Evolutionary conservation across 2,888 invertebrate genomes (phyloP).

Genomic region (Laothoe populi): DNA sequence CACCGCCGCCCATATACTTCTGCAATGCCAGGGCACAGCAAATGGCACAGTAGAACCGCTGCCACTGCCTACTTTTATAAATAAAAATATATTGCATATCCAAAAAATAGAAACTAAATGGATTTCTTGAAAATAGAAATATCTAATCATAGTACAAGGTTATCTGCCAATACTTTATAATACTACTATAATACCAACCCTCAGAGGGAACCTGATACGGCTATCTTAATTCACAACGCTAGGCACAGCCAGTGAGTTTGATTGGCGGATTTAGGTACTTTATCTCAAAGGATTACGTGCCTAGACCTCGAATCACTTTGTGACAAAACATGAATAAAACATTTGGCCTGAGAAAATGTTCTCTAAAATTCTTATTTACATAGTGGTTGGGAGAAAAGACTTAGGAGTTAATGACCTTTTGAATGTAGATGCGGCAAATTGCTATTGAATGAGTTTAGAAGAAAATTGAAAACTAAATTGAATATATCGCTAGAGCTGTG

Average conservation of each 20-base stretch:
- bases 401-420: conserved; percentile 15
- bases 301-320: conserved; percentile 22
- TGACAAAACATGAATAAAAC: conserved; percentile 25
- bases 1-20: too few species aligned
- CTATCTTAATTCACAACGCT: conserved; percentile 12
- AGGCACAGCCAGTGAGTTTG: conserved; percentile 12
- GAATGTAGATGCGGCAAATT: conserved; percentile 23
- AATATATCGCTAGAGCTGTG: background rate
- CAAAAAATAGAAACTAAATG: background rate
- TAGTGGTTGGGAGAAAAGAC: conserved; percentile 8
- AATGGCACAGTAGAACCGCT: too few species aligned
- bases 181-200: background rate
- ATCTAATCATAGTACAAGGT: background rate
- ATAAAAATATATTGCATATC: too few species aligned
- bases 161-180: background rate
- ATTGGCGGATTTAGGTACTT: conserved; percentile 22
- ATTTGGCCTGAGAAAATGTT: conserved; percentile 15
- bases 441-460: conserved; percentile 4
- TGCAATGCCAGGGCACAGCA: too few species aligned
- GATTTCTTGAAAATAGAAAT: background rate
- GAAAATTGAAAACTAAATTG: conserved; percentile 20
- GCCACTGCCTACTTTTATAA: too few species aligned
- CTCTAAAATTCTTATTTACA: conserved; percentile 21
- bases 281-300: conserved; percentile 25
- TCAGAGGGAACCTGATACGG: conserved; percentile 2